A percentile compares a stretch with the other conserved stretches of the same genome.
phyloP scores from a whole-genome alignment of 2,797 vertebrate genomes.

The Paramormyrops hopkinsi region DNA sequence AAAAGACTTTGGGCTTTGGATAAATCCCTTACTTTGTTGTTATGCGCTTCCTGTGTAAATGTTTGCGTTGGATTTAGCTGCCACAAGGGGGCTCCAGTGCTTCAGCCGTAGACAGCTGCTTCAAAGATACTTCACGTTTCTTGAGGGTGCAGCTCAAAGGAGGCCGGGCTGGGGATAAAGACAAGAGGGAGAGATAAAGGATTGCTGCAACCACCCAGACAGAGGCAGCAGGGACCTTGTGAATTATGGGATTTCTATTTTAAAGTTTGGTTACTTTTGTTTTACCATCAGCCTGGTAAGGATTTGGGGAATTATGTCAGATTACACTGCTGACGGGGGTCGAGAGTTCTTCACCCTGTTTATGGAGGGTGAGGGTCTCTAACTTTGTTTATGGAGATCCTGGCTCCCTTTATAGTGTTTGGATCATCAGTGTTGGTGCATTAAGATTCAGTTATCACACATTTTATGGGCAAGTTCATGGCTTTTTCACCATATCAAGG shows the following conservation, averaged over 20 bases:
- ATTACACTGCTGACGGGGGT: background rate
- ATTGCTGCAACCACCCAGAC: background rate
- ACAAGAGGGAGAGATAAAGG: background rate
- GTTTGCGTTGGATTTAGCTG: background rate
- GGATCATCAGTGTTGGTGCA: background rate
- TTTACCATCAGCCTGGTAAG: background rate
- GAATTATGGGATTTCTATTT: background rate
- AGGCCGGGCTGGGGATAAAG: background rate
- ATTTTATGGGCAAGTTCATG: background rate
- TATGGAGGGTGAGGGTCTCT: background rate
- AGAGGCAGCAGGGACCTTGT: background rate
- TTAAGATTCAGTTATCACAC: background rate
- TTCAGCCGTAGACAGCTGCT: background rate
- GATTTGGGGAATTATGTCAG: background rate
- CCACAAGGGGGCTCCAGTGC: constrained; percentile 8
- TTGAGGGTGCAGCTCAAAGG: background rate
- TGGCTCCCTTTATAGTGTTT: background rate
- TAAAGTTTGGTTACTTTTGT: background rate
- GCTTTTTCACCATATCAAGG: background rate
- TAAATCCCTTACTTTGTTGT: background rate
- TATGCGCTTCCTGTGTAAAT: background rate
- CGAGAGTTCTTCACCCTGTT: background rate
- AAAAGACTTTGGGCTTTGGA: background rate
- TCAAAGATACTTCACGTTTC: background rate
- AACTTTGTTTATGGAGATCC: background rate